Conservation (phyloP, 2,888 invertebrate species). For the Pherbina coryleti region DNA sequence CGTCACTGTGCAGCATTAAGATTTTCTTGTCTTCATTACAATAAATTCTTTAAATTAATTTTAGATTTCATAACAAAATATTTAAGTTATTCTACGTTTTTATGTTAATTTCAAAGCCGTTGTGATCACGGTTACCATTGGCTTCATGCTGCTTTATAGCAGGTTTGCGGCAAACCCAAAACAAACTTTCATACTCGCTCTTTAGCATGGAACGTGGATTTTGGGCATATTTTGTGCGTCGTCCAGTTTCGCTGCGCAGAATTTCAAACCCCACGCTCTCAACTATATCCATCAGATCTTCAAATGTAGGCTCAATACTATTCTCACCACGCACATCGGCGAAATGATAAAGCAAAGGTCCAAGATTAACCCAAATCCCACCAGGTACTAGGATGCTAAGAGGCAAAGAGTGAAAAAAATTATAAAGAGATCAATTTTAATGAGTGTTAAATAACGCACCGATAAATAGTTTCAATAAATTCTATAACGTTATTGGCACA, state of each 20-base stretch:
- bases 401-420: not conserved
- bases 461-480: slow-evolving; percentile 92
- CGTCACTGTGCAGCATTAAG: not conserved
- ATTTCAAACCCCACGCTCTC: slow-evolving; percentile 85
- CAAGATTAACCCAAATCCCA: slow-evolving; percentile 89
- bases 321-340: slow-evolving; percentile 88
- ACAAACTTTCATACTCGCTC: slow-evolving; percentile 91
- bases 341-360: slow-evolving; percentile 92
- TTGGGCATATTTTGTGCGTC: slow-evolving; percentile 91
- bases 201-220: slow-evolving; percentile 93
- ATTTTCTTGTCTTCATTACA: not conserved
- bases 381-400: slow-evolving; percentile 85
- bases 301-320: slow-evolving; percentile 94
- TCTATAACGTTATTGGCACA: slow-evolving; percentile 96
- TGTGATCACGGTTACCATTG: slow-evolving; percentile 13
- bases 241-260: slow-evolving; percentile 77
- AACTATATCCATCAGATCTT: slow-evolving; percentile 83
- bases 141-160: not conserved
- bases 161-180: slow-evolving; percentile 91
- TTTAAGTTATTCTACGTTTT: not conserved
- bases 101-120: slow-evolving; percentile 13
- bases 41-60: not conserved
- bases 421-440: not conserved
- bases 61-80: not conserved
- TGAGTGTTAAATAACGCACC: slow-evolving; percentile 56